These are phyloP conservation scores for Cerceris ruficornis DNA, from an alignment of 2,888 invertebrate species.

Conservation along the genomic window DNA sequence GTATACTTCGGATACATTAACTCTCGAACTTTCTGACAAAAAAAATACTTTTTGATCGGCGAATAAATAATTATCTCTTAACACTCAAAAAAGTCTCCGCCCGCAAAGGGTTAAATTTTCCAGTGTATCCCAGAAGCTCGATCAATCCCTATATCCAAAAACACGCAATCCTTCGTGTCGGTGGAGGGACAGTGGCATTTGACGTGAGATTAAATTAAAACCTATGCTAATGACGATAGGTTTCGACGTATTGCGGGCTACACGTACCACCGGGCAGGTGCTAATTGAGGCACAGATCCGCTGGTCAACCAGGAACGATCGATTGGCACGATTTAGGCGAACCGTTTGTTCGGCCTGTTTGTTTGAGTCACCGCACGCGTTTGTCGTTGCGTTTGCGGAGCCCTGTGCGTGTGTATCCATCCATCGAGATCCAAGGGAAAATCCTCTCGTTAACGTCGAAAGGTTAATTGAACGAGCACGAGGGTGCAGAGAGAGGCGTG, in stretches of 20 bases:
- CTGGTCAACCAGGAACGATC: slow-evolving; percentile 55
- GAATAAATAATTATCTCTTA: too few species aligned
- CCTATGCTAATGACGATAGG: slow-evolving; percentile 49
- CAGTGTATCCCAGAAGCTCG: too few species aligned
- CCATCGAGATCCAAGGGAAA: neutral
- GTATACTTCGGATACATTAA: too few species aligned
- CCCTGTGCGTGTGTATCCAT: neutral
- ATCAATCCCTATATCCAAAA: neutral
- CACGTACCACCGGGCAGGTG: slow-evolving; percentile 34
- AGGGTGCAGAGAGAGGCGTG: neutral
- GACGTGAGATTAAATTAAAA: slow-evolving; percentile 50
- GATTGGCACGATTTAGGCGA: slow-evolving; percentile 61
- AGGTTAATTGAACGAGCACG: slow-evolving; percentile 11
- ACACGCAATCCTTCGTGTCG: slow-evolving; percentile 1
- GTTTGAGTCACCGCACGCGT: slow-evolving; percentile 44
- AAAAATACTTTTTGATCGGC: too few species aligned
- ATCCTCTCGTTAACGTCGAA: slow-evolving; percentile 2
- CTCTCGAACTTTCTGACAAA: too few species aligned
- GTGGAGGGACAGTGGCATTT: neutral
- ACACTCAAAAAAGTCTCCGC: too few species aligned
- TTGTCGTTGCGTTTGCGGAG: slow-evolving; percentile 23
- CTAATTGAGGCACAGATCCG: slow-evolving; percentile 58
- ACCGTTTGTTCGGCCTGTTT: slow-evolving; percentile 59
- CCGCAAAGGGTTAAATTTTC: too few species aligned
- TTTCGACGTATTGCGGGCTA: slow-evolving; percentile 24